Evolutionary conservation across 2,113 vertebrate species (phyloP).

Genomic region (Amphiprion ocellaris): DNA sequence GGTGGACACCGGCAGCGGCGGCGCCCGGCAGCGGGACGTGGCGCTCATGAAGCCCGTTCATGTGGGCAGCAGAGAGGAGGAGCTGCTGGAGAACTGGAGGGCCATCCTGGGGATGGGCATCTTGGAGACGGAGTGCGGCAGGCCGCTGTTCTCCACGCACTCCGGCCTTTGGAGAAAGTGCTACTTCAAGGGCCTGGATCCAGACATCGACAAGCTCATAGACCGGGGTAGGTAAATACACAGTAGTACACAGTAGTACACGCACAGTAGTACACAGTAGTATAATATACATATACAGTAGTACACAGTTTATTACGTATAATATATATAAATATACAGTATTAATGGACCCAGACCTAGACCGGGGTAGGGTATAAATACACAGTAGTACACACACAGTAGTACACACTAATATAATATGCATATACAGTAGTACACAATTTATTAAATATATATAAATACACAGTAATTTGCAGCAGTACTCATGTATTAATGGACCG

Average conservation of each 20-base stretch:
- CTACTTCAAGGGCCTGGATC: conserved; percentile 87
- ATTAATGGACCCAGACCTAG: conserved; percentile 47
- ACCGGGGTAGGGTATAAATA: conserved; percentile 74
- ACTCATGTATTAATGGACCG: no score
- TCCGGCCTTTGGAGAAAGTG: conserved; percentile 91
- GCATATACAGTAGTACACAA: no score
- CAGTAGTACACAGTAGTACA: not conserved
- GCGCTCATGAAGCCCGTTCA: conserved; percentile 85
- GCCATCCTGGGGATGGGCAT: conserved; percentile 90
- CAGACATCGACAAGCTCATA: conserved; percentile 90
- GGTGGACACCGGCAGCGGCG: conserved; percentile 80
- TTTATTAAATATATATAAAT: no score
- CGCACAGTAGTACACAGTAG: no score
- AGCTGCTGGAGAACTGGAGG: conserved; percentile 89
- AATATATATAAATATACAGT: no score
- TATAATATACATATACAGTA: no score
- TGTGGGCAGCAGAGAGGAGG: conserved; percentile 84
- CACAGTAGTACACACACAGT: not conserved
- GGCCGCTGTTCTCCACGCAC: conserved; percentile 89
- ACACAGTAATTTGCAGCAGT: no score
- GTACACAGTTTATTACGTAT: not conserved
- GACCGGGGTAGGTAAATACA: conserved; percentile 76
- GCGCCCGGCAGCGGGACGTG: conserved; percentile 75
- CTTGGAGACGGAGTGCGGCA: conserved; percentile 89
- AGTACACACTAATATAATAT: no score